Conservation (phyloP, 1,140 invertebrate genomes). For the Scaptomyza graminum region DNA sequence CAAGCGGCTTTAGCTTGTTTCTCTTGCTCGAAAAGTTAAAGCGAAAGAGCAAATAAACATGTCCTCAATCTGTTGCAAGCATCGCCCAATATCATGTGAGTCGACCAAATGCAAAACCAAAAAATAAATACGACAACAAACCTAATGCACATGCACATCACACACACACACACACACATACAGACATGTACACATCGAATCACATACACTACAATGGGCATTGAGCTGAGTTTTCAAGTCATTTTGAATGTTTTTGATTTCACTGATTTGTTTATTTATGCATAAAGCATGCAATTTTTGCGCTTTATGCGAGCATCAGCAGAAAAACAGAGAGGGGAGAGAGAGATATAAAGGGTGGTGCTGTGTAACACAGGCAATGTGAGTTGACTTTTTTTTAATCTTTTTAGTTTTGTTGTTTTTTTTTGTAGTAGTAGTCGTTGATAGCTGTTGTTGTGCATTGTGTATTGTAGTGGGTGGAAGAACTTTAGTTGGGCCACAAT, state of each 20-base stretch:
- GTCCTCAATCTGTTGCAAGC: constrained; percentile 22
- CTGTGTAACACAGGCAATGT: background rate
- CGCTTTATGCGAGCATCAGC: constrained; percentile 70
- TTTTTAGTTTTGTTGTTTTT: no score
- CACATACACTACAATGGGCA: constrained; percentile 54
- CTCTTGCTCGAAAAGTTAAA: constrained; percentile 5
- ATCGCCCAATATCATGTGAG: constrained; percentile 23
- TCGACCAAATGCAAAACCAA: constrained; percentile 19
- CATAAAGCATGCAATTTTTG: constrained; percentile 80
- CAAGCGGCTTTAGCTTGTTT: background rate
- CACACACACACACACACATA: constrained; percentile 14
- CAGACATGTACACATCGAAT: constrained; percentile 21
- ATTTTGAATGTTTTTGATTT: constrained; percentile 81
- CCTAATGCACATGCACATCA: constrained; percentile 4
- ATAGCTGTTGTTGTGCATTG: constrained; percentile 1
- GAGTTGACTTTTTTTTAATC: background rate
- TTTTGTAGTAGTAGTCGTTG: no score
- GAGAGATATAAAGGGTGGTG: no score
- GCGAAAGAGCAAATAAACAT: constrained; percentile 24
- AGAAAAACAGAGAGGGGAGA: constrained; percentile 23
- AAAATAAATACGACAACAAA: constrained; percentile 41
- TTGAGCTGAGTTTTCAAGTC: constrained; percentile 75
- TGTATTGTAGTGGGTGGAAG: background rate
- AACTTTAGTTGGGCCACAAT: constrained; percentile 56
- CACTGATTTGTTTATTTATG: constrained; percentile 83